These are phyloP conservation scores for Eretmochelys imbricata DNA, from an alignment of 2,113 vertebrate species.

Conservation along the genomic window DNA sequence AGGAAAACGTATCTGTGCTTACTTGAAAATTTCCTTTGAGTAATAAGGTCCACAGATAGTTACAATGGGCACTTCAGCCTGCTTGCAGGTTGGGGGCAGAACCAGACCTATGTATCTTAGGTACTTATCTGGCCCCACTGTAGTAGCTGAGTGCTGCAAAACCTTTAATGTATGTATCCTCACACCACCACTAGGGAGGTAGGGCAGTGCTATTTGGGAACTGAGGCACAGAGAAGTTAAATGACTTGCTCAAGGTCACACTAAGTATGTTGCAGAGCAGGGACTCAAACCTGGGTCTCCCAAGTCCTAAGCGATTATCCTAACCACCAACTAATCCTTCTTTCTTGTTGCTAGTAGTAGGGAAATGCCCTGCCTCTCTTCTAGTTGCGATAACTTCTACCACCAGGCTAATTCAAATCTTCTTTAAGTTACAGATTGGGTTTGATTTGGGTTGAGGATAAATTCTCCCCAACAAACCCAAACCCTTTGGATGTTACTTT, in stretches of 20 bases:
- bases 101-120: neutral
- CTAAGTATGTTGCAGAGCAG: neutral
- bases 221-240: neutral
- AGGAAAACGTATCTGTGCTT: conserved; percentile 14
- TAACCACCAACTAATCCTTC: neutral
- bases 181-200: neutral
- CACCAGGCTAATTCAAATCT: neutral
- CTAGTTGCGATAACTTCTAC: neutral
- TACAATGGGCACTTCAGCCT: neutral
- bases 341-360: neutral
- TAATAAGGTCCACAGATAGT: conserved; percentile 45
- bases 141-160: neutral
- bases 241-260: neutral
- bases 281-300: neutral
- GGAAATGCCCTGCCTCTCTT: neutral
- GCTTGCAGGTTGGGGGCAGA: neutral
- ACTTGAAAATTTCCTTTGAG: conserved; percentile 40
- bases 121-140: too few species aligned
- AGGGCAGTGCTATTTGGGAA: neutral
- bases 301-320: neutral
- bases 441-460: neutral
- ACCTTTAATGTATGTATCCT: neutral
- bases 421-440: neutral
- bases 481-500: neutral
- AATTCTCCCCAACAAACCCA: neutral